Conservation (phyloP, 2,888 invertebrate genomes). For the Amphipyra berbera region DNA sequence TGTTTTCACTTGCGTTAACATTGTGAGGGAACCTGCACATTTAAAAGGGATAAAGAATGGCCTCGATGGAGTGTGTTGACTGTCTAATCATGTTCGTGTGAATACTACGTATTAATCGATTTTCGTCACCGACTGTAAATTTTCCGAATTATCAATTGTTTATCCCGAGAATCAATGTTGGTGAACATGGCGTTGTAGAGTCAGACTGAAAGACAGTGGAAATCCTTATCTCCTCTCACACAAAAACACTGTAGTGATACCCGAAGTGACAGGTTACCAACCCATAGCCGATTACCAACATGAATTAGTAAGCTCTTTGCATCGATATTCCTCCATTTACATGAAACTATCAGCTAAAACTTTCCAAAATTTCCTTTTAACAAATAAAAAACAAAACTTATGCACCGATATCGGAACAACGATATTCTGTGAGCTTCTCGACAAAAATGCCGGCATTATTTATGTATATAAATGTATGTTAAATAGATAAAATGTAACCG, state of each 20-base stretch:
- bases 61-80: too few species aligned
- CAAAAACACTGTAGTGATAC: neutral
- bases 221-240: too few species aligned
- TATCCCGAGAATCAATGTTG: too few species aligned
- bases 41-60: too few species aligned
- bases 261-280: neutral
- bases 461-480: constrained; percentile 63
- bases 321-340: constrained; percentile 27
- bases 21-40: too few species aligned
- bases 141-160: too few species aligned
- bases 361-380: constrained; percentile 35
- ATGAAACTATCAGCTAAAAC: constrained; percentile 34
- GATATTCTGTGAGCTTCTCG: constrained; percentile 41
- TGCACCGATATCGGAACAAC: constrained; percentile 47
- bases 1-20: too few species aligned
- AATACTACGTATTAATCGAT: too few species aligned
- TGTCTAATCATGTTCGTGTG: too few species aligned
- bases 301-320: constrained; percentile 26
- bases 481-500: constrained; percentile 65
- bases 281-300: constrained; percentile 10
- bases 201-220: too few species aligned
- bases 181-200: too few species aligned
- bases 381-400: constrained; percentile 57
- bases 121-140: too few species aligned
- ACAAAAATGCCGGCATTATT: constrained; percentile 57